Conservation (phyloP, 1,140 invertebrate genomes). For the Cepaea nemoralis region DNA sequence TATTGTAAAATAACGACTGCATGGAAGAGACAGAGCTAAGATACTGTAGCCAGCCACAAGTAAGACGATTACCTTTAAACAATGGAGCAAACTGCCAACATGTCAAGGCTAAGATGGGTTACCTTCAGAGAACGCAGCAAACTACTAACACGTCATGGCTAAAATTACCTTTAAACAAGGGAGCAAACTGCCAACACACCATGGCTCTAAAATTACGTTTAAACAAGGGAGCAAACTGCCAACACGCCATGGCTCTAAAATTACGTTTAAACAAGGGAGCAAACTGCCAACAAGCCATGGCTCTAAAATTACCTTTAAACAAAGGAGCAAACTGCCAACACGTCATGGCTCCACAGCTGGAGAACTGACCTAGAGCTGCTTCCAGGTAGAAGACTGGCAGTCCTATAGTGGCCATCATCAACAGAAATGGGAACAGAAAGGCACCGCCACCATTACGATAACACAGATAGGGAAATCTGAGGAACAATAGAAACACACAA, state of each 20-base stretch:
- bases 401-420: constrained; percentile 78
- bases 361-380: constrained; percentile 84
- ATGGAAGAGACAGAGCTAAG: too few species aligned
- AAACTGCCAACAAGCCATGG: constrained; percentile 84
- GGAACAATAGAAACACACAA: background rate
- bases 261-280: constrained; percentile 86
- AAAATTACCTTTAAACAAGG: constrained; percentile 81
- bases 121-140: too few species aligned
- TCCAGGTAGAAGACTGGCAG: constrained; percentile 84
- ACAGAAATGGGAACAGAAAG: constrained; percentile 80
- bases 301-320: constrained; percentile 80
- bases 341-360: constrained; percentile 82
- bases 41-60: too few species aligned
- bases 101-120: too few species aligned
- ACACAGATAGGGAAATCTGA: constrained; percentile 12
- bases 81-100: too few species aligned
- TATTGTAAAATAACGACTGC: too few species aligned
- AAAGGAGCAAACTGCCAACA: constrained; percentile 85
- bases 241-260: constrained; percentile 82
- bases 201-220: constrained; percentile 79
- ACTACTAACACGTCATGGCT: too few species aligned
- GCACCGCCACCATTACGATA: constrained; percentile 72
- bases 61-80: constrained; percentile 81
- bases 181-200: too few species aligned
- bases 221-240: constrained; percentile 85